A percentile compares a stretch with the other conserved stretches of the same genome.
These are phyloP conservation scores for Drosophila birchii DNA, from an alignment of 2,888 invertebrate genomes.

Conservation along the genomic window DNA sequence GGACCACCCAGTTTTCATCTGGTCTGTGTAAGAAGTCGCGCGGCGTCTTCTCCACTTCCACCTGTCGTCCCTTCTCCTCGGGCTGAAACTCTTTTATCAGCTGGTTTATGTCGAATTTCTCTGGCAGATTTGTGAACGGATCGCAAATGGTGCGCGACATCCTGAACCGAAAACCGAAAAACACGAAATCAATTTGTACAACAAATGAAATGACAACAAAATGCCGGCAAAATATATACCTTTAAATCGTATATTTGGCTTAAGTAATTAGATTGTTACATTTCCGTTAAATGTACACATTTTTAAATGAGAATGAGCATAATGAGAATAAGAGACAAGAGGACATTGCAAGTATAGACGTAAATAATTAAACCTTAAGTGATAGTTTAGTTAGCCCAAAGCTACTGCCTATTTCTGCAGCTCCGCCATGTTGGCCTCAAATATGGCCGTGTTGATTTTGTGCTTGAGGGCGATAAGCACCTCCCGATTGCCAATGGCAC, in stretches of 20 bases:
- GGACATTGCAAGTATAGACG: slow-evolving; percentile 33
- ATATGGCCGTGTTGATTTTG: slow-evolving; percentile 87
- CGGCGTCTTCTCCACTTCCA: slow-evolving; percentile 33
- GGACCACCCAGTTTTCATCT: slow-evolving; percentile 59
- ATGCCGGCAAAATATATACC: slow-evolving; percentile 9
- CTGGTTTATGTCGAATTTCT: slow-evolving; percentile 56
- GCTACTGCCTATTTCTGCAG: slow-evolving; percentile 80
- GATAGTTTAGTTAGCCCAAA: slow-evolving; percentile 34
- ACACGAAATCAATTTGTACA: neutral
- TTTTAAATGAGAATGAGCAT: slow-evolving; percentile 40
- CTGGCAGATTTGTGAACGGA: slow-evolving; percentile 55
- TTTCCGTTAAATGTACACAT: slow-evolving; percentile 57
- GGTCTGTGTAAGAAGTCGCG: slow-evolving; percentile 57
- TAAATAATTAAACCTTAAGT: slow-evolving; percentile 56
- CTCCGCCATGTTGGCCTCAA: slow-evolving; percentile 87
- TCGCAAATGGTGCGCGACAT: slow-evolving; percentile 52
- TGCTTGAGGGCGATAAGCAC: slow-evolving; percentile 87
- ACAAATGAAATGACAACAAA: neutral
- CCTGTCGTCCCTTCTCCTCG: slow-evolving; percentile 20
- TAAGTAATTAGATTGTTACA: slow-evolving; percentile 63
- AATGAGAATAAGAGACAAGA: slow-evolving; percentile 1
- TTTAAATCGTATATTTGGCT: slow-evolving; percentile 73
- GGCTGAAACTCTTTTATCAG: slow-evolving; percentile 60
- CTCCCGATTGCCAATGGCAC: slow-evolving; percentile 86
- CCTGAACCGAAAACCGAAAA: neutral